Base-by-base conservation (phyloP, 2,797 vertebrate species). In the Mus minutoides region DNA sequence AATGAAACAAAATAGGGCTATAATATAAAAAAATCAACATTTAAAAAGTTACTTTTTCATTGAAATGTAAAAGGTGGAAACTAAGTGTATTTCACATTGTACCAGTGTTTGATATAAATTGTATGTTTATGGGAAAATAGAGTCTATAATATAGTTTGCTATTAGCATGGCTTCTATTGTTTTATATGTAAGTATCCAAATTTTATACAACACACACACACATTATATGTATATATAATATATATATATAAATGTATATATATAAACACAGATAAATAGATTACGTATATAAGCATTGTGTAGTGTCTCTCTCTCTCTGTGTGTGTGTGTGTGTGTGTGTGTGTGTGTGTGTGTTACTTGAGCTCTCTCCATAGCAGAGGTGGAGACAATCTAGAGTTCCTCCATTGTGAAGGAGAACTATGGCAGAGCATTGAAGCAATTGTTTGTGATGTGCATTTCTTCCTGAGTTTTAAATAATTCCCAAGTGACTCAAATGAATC, bases 391-490 rank as follows among this genome's bases (percentile, higher is more conserved):
- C 14, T 21, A 21, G 12, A 19, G 14, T 56, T 49, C 40, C 86
- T 86, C 31, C 22, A 60, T n/a, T 26, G 13, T 79, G 40, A 58
- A 87, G 3, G 14, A 76, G 11, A 73, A 9, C 16, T 52, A 58
- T 2, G 0, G 37, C 79, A 60, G 54, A 73, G 34, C 58, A 76
- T 5, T 29, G 4, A 49, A 60, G 26, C 40, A 62, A 92, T 87
- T 93, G 49, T 49, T 77, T 94, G 79, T 54, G 80, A 84, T 91
- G 71, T n/a, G 56, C 76, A 86, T 95, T 92, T 95, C 69, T 89
- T 37, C 5, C 14, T 19, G 43, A n/a, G 26, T 62, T 87, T 86
- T 79, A 92, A 78, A 86, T 83, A 94, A 96, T 76, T 90, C 64
- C 85, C 3, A 0, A 58, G 22, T 22, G 31, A 91, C 22, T 90